Conservation (phyloP, 2,113 vertebrate genomes). For the Clarias macrocephalus region DNA sequence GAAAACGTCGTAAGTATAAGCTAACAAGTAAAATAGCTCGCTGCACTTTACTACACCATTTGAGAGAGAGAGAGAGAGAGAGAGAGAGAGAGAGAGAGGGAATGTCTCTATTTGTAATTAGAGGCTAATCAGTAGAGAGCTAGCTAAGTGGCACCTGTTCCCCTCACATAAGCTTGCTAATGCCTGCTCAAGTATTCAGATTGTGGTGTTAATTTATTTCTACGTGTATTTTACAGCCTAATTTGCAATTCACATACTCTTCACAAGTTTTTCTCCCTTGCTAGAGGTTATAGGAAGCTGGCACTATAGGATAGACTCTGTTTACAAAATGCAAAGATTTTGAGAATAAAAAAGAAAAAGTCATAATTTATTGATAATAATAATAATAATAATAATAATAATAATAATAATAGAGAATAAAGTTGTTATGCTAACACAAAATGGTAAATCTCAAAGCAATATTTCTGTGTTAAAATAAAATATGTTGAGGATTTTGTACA, state of each 20-base stretch:
- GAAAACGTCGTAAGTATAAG: too few relatives aligned
- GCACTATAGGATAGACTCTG: background rate
- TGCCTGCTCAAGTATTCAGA: conserved; percentile 25
- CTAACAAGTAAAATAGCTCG: too few relatives aligned
- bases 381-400: too few relatives aligned
- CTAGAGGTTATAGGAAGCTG: background rate
- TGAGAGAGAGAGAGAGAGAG: background rate
- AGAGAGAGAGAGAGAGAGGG: background rate
- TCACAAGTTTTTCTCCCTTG: background rate
- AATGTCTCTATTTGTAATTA: conserved; percentile 19
- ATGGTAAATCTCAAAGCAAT: too few relatives aligned
- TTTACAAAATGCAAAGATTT: background rate
- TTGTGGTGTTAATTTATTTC: background rate
- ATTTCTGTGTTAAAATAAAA: too few relatives aligned
- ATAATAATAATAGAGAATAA: too few relatives aligned
- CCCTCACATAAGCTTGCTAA: background rate
- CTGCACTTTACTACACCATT: background rate
- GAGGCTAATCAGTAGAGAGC: conserved; percentile 16
- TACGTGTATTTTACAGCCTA: background rate
- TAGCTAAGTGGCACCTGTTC: conserved; percentile 30
- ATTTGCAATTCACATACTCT: conserved; percentile 7
- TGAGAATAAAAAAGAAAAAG: background rate
- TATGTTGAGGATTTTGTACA: background rate
- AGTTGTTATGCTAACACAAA: too few relatives aligned
- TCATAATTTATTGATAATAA: background rate